Evolutionary conservation across 2,888 invertebrate genomes (phyloP).

Genomic region (Hydriomena furcata): DNA sequence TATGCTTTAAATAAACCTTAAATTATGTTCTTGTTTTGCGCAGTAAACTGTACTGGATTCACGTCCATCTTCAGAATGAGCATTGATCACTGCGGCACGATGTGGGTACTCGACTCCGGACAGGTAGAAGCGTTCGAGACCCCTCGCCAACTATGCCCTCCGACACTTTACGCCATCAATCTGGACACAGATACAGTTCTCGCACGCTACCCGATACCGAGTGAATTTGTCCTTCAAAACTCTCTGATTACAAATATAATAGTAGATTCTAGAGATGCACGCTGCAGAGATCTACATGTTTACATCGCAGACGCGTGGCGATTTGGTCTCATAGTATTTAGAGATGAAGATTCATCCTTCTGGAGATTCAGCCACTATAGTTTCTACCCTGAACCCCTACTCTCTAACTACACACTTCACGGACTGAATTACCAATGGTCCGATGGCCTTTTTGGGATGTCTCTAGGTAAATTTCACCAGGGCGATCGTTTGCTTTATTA

Average conservation of each 20-base stretch:
- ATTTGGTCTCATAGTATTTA: conserved; percentile 85
- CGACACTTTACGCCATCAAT: conserved; percentile 89
- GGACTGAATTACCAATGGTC: conserved; percentile 92
- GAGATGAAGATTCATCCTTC: conserved; percentile 81
- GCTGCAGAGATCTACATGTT: conserved; percentile 85
- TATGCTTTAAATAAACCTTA: not conserved
- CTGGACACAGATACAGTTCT: conserved; percentile 86
- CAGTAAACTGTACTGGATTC: conserved; percentile 83
- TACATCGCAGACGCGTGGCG: conserved; percentile 89
- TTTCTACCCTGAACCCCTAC: conserved; percentile 88
- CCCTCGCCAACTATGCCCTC: conserved; percentile 88
- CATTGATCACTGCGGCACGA: conserved; percentile 89
- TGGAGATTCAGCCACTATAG: conserved; percentile 88
- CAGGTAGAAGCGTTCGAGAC: conserved; percentile 87
- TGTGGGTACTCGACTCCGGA: conserved; percentile 93
- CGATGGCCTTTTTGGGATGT: conserved; percentile 91
- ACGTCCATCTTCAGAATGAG: conserved; percentile 91
- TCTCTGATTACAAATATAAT: conserved; percentile 87
- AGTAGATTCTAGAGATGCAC: conserved; percentile 85
- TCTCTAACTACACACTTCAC: conserved; percentile 89
- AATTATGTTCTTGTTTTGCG: conserved; percentile 30
- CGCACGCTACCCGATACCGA: conserved; percentile 86
- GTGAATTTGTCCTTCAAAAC: conserved; percentile 86
- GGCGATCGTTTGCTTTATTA: conserved; percentile 88
- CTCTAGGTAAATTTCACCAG: conserved; percentile 83